Evolutionary conservation across 2,113 vertebrate species (phyloP).

Genomic region (Lophochroa leadbeateri): DNA sequence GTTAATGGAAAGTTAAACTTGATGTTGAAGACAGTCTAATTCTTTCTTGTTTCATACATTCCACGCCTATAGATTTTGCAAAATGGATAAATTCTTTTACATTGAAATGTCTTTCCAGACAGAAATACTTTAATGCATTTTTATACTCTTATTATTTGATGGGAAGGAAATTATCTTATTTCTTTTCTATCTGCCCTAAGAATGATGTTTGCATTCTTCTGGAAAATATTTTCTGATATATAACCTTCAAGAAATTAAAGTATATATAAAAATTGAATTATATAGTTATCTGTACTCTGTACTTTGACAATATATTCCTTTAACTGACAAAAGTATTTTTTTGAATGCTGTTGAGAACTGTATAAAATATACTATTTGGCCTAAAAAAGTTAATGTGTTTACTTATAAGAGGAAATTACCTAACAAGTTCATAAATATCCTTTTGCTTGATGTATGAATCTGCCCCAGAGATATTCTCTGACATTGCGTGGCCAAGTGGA

Average conservation of each 20-base stretch:
- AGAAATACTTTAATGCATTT: conserved; percentile 42
- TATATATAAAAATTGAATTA: neutral
- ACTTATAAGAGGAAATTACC: neutral
- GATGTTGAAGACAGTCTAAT: conserved; percentile 46
- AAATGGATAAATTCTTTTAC: conserved; percentile 56
- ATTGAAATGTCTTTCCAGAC: conserved; percentile 26
- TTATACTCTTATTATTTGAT: conserved; percentile 30
- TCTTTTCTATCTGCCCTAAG: neutral
- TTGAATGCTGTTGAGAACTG: neutral
- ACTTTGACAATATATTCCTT: neutral
- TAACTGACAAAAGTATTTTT: neutral
- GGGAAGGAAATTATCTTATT: conserved; percentile 24
- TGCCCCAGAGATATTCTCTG: neutral
- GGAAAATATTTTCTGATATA: conserved; percentile 34
- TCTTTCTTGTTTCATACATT: conserved; percentile 29
- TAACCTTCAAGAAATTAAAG: neutral
- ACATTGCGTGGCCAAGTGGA: neutral
- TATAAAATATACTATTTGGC: neutral
- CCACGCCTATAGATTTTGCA: conserved; percentile 49
- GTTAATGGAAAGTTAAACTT: conserved; percentile 73
- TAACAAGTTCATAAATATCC: neutral
- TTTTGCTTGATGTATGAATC: neutral
- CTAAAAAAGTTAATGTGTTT: neutral
- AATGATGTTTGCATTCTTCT: neutral
- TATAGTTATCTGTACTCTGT: neutral